Base-by-base conservation (phyloP, 1,140 invertebrate species). In the Harpegnathos saltator region DNA sequence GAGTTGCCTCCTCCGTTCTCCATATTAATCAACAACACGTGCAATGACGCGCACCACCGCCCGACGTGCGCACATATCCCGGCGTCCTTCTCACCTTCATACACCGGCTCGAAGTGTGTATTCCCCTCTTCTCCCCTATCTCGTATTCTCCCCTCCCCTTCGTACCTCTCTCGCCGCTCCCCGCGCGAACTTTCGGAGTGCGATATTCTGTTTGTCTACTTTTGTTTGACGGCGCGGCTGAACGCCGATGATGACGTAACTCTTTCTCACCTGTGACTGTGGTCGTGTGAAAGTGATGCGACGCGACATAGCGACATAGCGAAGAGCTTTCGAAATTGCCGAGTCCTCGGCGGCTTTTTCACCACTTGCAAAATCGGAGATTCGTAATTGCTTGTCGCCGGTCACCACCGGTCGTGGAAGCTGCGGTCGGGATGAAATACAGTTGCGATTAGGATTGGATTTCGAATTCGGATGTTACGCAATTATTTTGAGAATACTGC, bases 11-110 rank as follows among this genome's bases (percentile, higher is more conserved):
- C 22, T 63, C 33, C 71, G 58, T 82, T 62, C 50, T 59, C 59
- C 65, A 80, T 71, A 80, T 80, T 80, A 80, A 80, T 80, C 65
- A 80, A 80, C 65, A 80, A 69, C 75, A 80, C 52, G 52, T 80
- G 75, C 65, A 58, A 71, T 52, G 17, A 48, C 24, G 65, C 33
- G 72, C 52, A 15, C 24, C 29, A 14, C 11, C 33, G 14, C 44
- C 12, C 14, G 59, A 63, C 48, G 19, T n/a, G n/a, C n/a, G n/a
- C n/a, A n/a, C n/a, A n/a, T 65, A 66, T 12, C 12, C n/a, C n/a
- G 38, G 38, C 44, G 3, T 17, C 7, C 4, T 44, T 1, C 61
- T 12, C 14, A 26, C 26, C 26, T 50, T 52, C 14, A n/a, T 54
- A 44, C 19, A 9, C 38, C 38, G 22, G 4, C 5, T 66, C 15